A percentile compares a stretch with the other conserved stretches of the same genome.
Evolutionary conservation across 2,113 vertebrate genomes (phyloP).

Genomic region (Campylorhamphus procurvoides): DNA sequence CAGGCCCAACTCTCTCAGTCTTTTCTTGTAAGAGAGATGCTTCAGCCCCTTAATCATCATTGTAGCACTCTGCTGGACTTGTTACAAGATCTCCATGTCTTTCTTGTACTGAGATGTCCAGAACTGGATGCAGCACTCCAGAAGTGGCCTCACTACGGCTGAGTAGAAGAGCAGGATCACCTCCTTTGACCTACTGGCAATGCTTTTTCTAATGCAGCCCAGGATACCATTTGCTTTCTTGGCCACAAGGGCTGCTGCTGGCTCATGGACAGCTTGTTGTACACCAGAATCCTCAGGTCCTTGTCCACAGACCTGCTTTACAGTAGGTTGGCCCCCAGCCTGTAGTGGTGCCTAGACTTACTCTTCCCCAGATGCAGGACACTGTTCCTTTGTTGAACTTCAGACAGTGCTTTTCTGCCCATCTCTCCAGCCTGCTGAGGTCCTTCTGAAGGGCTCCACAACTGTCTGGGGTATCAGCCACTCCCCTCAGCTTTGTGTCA

Average conservation of each 20-base stretch:
- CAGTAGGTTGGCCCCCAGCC: rapidly evolving
- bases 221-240: background rate
- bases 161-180: background rate
- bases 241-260: background rate
- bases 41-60: background rate
- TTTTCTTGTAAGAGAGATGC: background rate
- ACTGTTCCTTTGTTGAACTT: background rate
- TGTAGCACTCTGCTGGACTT: background rate
- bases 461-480: background rate
- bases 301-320: background rate
- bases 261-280: background rate
- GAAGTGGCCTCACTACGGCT: too few species aligned
- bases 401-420: background rate
- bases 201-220: rapidly evolving
- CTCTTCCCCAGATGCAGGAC: background rate
- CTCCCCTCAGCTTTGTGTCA: background rate
- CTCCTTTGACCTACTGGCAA: background rate
- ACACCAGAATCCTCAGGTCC: too few species aligned
- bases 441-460: background rate
- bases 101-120: background rate
- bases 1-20: background rate
- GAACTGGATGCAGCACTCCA: background rate
- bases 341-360: background rate
- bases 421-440: background rate
- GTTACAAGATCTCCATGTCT: rapidly evolving